These are phyloP conservation scores for Callionymus lyra DNA, from an alignment of 2,113 vertebrate genomes.

Conservation along the genomic window DNA sequence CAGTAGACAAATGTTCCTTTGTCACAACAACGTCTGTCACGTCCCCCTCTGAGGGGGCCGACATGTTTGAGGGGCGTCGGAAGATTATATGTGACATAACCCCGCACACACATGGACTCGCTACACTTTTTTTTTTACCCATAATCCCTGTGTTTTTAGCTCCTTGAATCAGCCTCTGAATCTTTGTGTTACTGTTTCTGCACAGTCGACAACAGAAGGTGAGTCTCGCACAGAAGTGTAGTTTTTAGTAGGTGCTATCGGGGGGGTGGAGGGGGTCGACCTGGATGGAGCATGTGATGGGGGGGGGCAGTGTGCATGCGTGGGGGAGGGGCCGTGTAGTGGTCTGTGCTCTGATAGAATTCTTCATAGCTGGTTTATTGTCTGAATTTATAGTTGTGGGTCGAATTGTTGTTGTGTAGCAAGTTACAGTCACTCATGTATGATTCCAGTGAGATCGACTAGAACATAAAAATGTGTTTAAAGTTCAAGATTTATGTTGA, in stretches of 20 bases:
- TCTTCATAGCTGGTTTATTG: slow-evolving; percentile 8
- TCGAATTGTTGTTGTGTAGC: slow-evolving; percentile 8
- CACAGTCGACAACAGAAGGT: slow-evolving; percentile 4
- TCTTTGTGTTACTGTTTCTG: no score
- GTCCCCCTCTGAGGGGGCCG: slow-evolving; percentile 10
- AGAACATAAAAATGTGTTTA: no score
- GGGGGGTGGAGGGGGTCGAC: background rate
- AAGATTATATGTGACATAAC: slow-evolving; percentile 56
- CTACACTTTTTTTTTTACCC: slow-evolving; percentile 36
- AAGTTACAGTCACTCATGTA: no score
- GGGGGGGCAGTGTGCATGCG: slow-evolving; percentile 9
- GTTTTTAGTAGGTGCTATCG: no score
- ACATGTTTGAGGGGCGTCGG: slow-evolving; percentile 35
- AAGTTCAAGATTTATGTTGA: no score
- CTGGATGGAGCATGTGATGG: background rate
- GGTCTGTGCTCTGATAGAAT: slow-evolving; percentile 14
- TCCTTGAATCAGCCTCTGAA: no score
- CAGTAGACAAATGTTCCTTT: slow-evolving; percentile 58
- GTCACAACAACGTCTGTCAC: slow-evolving; percentile 43
- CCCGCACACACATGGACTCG: slow-evolving; percentile 18
- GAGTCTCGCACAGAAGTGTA: slow-evolving; percentile 23
- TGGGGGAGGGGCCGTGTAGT: slow-evolving; percentile 15
- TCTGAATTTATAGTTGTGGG: no score
- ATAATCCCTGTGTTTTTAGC: slow-evolving; percentile 43
- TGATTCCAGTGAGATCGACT: no score